Evolutionary conservation across 2,113 vertebrate species (phyloP), one percentile per base, ranked within the genome.

Genomic region (Gopherus evgoodei): DNA sequence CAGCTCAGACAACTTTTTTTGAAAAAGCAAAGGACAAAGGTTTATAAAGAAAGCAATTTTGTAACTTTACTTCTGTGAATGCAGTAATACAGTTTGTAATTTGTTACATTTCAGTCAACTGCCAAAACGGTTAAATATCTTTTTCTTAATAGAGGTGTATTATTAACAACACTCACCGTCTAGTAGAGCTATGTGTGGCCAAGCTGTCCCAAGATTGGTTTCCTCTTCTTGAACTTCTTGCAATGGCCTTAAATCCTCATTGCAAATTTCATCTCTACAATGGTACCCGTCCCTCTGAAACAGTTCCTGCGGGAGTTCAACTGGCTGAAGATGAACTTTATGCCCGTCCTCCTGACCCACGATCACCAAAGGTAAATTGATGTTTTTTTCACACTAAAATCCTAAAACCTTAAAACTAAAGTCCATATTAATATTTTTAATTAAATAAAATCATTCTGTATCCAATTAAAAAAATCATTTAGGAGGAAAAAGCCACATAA

Each of bases 191-290:
- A 22, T 99, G 99, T 98, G 99, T 99, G 98, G 99, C 99, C 97
- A 99, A 99, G 99, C 98, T 99, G 97, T 99, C 99, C 98, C 99
- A 99, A 98, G 99, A 99, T 97, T 99, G 99, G 99, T 99, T 99
- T 98, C 99, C 99, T 97, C 99, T 99, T 98, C 98, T 99, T 97
- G 99, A 99, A 99, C 99, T 99, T 97, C 98, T 99, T 98, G 99
- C 99, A 91, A 99, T 99, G 99, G 99, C 99, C 98, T 99, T 99
- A 98, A 99, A 99, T 98, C 99, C 99, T 98, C 99, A 99, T 98
- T 99, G 99, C 99, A 99, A 99, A 98, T 99, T 99, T 98, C 99
- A 99, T 98, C 99, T 99, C 86, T 99, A 99, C 98, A 99, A 99
- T 97, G 99, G 99, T 98, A 99, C 99, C 94, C 99, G 99, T 97